Evolutionary conservation across 2,888 invertebrate genomes (phyloP), one percentile per base, ranked within the genome.

Genomic region (Tenthredo livida): DNA sequence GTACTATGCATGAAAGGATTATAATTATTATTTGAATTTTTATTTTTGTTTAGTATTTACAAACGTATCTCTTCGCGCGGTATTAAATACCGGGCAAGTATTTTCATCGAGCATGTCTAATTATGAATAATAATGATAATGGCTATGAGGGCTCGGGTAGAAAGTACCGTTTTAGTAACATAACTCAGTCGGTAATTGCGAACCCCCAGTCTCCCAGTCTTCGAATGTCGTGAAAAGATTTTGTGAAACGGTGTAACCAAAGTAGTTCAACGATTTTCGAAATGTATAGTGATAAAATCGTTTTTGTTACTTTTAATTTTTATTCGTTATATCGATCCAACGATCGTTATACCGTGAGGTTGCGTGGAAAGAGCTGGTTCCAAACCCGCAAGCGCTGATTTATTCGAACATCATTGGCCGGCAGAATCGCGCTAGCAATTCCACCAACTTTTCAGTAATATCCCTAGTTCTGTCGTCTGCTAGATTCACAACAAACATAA

Each of bases 41-140:
- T 21, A 40, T 73, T 43, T 72, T 21, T 21, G 21, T 73, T n/a
- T 21, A n/a, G n/a, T n/a, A 67, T 67, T 67, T 43, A 33, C 33
- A 15, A 67, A 33, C 33, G 15, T 33, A 33, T 67, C 67, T 73
- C 72, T 73, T 10, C 43, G n/a, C 43, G n/a, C 43, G n/a, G n/a
- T 9, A 73, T 70, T 37, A 70, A 73, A 73, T 43, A 73, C n/a
- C 7, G n/a, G 21, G n/a, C 40, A 10, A 72, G 21, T 37, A 67
- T 73, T 72, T 73, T n/a, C 72, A 73, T 43, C 17, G 72, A 73
- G 72, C 72, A 43, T 73, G 43, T 73, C 72, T 73, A 73, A 73
- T 73, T 73, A 73, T 21, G 17, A 73, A 25, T 67, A 67, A 21
- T 25, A 29, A 61, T 21, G 5, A 65, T 67, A 67, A 33, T 67